Base-by-base conservation (phyloP, 2,797 vertebrate genomes). In the Salmo trutta region DNA sequence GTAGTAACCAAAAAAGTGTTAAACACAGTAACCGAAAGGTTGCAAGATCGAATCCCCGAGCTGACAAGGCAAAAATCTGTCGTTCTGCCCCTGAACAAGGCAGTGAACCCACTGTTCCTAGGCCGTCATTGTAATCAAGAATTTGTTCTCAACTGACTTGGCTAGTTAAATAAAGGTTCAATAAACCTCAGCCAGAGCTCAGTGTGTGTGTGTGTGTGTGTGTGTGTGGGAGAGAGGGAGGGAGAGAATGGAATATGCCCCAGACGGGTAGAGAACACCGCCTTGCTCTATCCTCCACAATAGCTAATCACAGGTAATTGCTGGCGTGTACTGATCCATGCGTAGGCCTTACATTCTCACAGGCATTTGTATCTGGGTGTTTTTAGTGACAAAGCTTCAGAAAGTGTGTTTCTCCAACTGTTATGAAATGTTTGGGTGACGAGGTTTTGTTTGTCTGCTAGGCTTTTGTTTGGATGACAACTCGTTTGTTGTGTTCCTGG, bases 281-380 rank as follows among this genome's bases (percentile, higher is more conserved):
- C 59, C 79, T 66, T 62, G 62, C 53, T 65, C 31, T 59, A 41
- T 75, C 64, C 59, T 62, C 10, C 59, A 1, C 8, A 3, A 74
- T 54, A 8, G 67, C 33, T 77, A 73, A 82, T 82, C 67, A 59
- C 15, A 74, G 36, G 65, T 84, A 84, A 84, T 82, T 79, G 72
- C 75, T 66, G 59, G 56, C 62, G 51, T 24, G 27, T 66, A 47
- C 52, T 64, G 59, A 75, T 56, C 19, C 16, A 33, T n/a, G 68
- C 17, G 21, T 27, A 21, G 15, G 27, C 16, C 59, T 77, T 19
- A 73, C 62, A 33, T 80, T 85, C 77, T 79, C 77, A 79, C 21
- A 21, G 77, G 73, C 54, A 72, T 73, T 51, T 75, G 27, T 7
- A 41, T 47, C 41, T 47, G 8, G 41, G 24, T 19, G 64, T 31